Percentiles rank a stretch among this genome's conserved stretches.
These are phyloP conservation scores for Pipa parva DNA, from an alignment of 2,113 vertebrate species.

Conservation along the genomic window DNA sequence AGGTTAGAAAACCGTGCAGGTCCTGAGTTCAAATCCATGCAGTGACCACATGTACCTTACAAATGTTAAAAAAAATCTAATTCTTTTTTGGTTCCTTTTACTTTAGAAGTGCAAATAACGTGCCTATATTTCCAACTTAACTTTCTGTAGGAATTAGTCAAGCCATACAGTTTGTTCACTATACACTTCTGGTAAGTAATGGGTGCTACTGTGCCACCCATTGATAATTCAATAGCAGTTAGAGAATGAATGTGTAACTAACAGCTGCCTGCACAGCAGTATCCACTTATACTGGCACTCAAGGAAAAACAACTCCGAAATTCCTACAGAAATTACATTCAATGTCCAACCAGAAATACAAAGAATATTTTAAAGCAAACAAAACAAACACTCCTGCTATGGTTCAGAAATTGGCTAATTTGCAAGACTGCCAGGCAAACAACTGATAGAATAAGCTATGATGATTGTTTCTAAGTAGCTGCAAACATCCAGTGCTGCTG, in stretches of 20 bases:
- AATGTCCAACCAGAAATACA: background rate
- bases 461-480: background rate
- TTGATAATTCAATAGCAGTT: background rate
- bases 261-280: background rate
- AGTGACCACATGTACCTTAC: no score
- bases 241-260: background rate
- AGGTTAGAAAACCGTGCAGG: no score
- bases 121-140: no score
- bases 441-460: background rate
- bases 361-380: background rate
- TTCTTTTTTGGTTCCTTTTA: no score
- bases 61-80: no score
- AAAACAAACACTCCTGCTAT: background rate
- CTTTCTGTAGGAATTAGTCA: background rate
- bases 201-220: background rate
- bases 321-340: background rate
- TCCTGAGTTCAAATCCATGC: no score
- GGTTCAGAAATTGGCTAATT: background rate
- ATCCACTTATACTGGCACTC: background rate
- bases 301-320: background rate
- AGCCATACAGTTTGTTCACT: background rate
- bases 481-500: background rate
- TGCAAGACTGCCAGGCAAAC: background rate
- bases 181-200: background rate
- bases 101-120: no score